Evolutionary conservation across 2,797 vertebrate species (phyloP), one percentile per base, ranked within the genome.

Genomic region (Lophius americanus): DNA sequence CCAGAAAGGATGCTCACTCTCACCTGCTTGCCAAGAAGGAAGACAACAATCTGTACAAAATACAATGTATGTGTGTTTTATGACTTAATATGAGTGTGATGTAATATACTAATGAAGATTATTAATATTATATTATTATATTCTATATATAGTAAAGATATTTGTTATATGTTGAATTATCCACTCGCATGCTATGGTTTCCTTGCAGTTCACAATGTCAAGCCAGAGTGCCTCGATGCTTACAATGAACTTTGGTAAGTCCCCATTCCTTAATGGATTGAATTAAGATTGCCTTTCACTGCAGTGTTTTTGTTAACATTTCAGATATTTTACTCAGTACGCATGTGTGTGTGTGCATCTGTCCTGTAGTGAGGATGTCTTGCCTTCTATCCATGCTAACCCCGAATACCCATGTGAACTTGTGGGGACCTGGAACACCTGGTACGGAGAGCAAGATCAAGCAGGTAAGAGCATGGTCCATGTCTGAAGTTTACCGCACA

Each of bases 391-490:
- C 84, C 95, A 98, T 4, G 88, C 94, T 74, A 93, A 95, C 85
- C 93, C 96, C 56, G 93, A 98, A 51, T 99, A 98, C 85, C 95
- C 97, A 6, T 99, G 97, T 92, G 94, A 97, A 84, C 93, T 99
- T 83, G 96, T 98, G 89, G 97, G 98, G 57, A 99, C 96, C 61
- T 99, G 98, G 98, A 99, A 99, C 93, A 99, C 98, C 12, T 99
- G 98, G 98, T 99, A 99, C 51, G 98, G 98, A 85, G 98, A 99
- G 84, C 98, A 99, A 88, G 98, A 99, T 90, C 97, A 99, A 91
- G 97, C 98, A 89, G 98, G 98, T 99, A 92, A 89, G 94, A 55
- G 12, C 43, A n/a, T 1, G 1, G 9, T 46, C 3, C 8, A 4
- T 33, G 13, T 49, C 3, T n/a, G 3, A 60, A 35, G 5, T 11